Conservation (phyloP, 2,888 invertebrate species). For the Eupithecia abbreviata region DNA sequence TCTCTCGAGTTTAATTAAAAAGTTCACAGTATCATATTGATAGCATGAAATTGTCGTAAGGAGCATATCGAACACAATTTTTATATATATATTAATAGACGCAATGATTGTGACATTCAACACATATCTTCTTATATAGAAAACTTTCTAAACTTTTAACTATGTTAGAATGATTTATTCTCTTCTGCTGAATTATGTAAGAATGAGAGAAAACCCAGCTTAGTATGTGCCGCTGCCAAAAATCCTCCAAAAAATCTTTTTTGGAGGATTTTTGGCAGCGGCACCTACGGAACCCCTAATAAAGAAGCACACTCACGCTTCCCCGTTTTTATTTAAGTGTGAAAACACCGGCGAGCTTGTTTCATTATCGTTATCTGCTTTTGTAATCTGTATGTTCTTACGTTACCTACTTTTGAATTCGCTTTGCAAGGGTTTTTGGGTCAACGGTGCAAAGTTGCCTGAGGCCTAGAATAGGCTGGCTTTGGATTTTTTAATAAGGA, state of each 20-base stretch:
- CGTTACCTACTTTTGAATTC: conserved; percentile 32
- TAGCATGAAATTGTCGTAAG: neutral
- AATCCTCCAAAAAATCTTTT: neutral
- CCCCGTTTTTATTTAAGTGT: conserved; percentile 26
- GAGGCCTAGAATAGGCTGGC: conserved; percentile 6
- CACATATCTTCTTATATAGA: neutral
- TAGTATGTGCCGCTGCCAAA: neutral
- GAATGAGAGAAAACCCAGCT: neutral
- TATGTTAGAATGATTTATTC: neutral
- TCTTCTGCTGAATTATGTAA: neutral
- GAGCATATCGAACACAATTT: neutral
- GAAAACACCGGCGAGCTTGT: conserved; percentile 42
- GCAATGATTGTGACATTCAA: neutral
- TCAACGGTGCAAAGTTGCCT: conserved; percentile 26
- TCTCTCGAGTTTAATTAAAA: too few species aligned
- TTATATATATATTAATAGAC: neutral
- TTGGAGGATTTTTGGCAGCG: neutral
- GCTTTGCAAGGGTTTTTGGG: conserved; percentile 28
- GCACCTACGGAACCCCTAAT: conserved; percentile 6
- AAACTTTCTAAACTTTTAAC: neutral
- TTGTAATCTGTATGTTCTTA: conserved; percentile 51
- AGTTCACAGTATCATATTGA: too few species aligned
- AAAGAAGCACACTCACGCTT: conserved; percentile 3
- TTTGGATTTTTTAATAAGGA: neutral
- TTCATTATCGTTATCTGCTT: conserved; percentile 56